Base-by-base conservation (phyloP, 2,888 invertebrate genomes). In the Cyclophora albipunctata region DNA sequence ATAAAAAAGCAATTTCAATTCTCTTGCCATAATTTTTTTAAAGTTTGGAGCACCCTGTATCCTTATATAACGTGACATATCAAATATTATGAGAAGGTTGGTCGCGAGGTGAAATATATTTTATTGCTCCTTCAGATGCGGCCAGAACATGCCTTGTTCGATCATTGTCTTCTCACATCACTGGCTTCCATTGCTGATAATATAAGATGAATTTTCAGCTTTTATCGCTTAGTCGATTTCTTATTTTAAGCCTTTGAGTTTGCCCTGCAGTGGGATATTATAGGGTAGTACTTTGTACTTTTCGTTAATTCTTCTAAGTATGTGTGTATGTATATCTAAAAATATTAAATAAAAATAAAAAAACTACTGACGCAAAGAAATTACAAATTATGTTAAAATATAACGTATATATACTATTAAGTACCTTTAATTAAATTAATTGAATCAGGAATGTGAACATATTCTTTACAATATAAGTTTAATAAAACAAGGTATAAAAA, bases 61-160 rank as follows among this genome's bases (percentile, higher is more conserved):
- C n/a, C 46, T 50, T 56, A 58, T 51, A 50, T 59, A 61, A 63
- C 66, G 63, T 65, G 69, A 69, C 66, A 74, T 75, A 71, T 75
- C 66, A 75, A 75, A 75, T 75, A 75, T 75, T 75, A 58, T 75
- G 75, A 74, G 69, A 63, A 66, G 63, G 62, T 58, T 53, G 49
- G 54, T 66, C 60, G 65, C 66, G 59, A 72, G 68, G 66, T 69
- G 69, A 67, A 75, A 66, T 69, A 63, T 63, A 37, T 69, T 67
- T 69, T 64, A 62, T 71, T 69, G 69, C 78, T 76, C 74, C 78
- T 64, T 71, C 75, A 69, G 76, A 71, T 74, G 76, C 71, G 67
- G 63, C 60, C 61, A 59, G 66, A 58, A 59, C 55, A 62, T 53
- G 75, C 74, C 76, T 52, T 69, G 67, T 68, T 60, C 34, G 49